Evolutionary conservation across 2,888 invertebrate genomes (phyloP).

Genomic region (Cynaeus angustus): DNA sequence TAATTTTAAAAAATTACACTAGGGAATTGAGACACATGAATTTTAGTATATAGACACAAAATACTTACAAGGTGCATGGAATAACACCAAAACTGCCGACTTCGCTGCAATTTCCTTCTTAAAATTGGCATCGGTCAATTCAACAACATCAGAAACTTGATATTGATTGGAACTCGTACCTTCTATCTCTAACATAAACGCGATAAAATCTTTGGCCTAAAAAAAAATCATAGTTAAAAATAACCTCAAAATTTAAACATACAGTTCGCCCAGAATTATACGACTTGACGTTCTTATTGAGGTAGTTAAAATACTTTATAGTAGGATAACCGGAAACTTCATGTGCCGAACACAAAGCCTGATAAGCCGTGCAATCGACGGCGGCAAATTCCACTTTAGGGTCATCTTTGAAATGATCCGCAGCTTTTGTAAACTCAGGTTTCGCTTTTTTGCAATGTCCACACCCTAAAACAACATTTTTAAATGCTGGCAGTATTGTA

Average conservation of each 20-base stretch:
- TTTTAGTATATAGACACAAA: too few species aligned
- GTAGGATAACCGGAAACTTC: conserved; percentile 90
- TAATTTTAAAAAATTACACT: too few species aligned
- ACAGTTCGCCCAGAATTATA: conserved; percentile 82
- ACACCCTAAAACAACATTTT: conserved; percentile 79
- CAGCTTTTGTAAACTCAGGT: conserved; percentile 86
- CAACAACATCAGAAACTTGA: conserved; percentile 68
- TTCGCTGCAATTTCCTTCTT: conserved; percentile 75
- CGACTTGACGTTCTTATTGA: conserved; percentile 79
- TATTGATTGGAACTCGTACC: conserved; percentile 58
- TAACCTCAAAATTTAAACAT: not conserved
- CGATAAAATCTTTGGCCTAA: conserved; percentile 80
- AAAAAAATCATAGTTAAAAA: conserved; percentile 15
- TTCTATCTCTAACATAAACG: conserved; percentile 76
- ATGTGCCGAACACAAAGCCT: conserved; percentile 80
- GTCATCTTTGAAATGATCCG: conserved; percentile 83
- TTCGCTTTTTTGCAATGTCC: conserved; percentile 93
- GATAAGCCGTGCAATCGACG: conserved; percentile 83
- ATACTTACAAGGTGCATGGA: conserved; percentile 82
- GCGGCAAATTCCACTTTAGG: conserved; percentile 86
- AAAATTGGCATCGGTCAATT: conserved; percentile 77
- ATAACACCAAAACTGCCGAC: conserved; percentile 82
- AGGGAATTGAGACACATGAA: too few species aligned
- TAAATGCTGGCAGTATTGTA: not conserved
- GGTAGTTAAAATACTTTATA: conserved; percentile 89